These are phyloP conservation scores for Cryptus armator DNA, from an alignment of 2,888 invertebrate genomes.

Conservation along the genomic window DNA sequence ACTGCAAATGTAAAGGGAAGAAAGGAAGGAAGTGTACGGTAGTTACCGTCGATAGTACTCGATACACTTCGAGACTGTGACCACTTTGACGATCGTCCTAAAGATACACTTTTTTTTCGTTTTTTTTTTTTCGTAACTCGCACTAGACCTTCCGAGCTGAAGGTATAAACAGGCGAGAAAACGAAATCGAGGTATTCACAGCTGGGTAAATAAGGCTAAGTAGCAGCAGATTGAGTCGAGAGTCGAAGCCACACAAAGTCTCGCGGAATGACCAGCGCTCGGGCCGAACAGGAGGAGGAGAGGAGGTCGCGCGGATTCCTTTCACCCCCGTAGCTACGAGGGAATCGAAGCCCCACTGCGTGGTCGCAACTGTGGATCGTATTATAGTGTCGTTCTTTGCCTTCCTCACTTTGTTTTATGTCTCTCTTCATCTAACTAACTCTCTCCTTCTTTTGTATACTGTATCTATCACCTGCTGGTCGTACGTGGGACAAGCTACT, in stretches of 20 bases:
- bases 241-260: constrained; percentile 80
- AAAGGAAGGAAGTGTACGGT: constrained; percentile 14
- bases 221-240: constrained; percentile 81
- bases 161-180: constrained; percentile 3
- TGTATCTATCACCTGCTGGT: constrained; percentile 14
- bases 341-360: constrained; percentile 80
- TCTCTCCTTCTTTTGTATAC: too few relatives aligned
- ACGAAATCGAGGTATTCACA: constrained; percentile 56
- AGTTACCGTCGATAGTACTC: constrained; percentile 7
- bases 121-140: constrained; percentile 46
- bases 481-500: constrained; percentile 44
- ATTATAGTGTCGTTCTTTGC: constrained; percentile 69
- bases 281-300: constrained; percentile 43
- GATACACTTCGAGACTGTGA: constrained; percentile 43
- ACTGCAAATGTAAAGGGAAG: constrained; percentile 50
- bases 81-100: constrained; percentile 10
- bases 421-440: neutral
- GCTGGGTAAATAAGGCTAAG: constrained; percentile 81
- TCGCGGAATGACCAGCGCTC: constrained; percentile 47
- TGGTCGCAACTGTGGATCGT: constrained; percentile 77
- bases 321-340: constrained; percentile 57
- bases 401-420: constrained; percentile 21
- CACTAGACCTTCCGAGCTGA: constrained; percentile 46
- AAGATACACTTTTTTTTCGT: constrained; percentile 43
- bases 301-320: constrained; percentile 40